Percentiles rank a stretch among this genome's conserved stretches.
These are phyloP conservation scores for Orgyia antiqua DNA, from an alignment of 2,888 invertebrate genomes.

Conservation along the genomic window DNA sequence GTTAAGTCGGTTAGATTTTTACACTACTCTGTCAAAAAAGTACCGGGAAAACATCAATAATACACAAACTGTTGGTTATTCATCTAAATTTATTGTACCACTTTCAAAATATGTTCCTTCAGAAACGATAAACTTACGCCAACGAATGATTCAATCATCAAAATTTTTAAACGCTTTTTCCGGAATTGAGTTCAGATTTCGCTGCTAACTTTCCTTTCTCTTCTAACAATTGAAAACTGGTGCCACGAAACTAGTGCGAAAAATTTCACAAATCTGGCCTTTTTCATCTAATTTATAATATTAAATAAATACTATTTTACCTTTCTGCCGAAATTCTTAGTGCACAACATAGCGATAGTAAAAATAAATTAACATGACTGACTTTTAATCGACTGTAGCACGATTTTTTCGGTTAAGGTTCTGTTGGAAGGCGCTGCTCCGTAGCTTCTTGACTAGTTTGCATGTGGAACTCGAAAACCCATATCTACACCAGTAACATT, in stretches of 20 bases:
- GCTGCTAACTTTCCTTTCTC: slow-evolving; percentile 5
- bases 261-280: neutral
- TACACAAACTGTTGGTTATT: no score
- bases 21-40: no score
- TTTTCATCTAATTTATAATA: neutral
- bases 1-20: no score
- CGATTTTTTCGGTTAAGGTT: neutral
- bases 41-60: no score
- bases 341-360: neutral
- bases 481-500: slow-evolving; percentile 18
- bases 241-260: neutral
- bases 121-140: neutral
- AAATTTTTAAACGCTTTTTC: slow-evolving; percentile 8
- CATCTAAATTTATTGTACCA: no score
- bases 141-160: slow-evolving; percentile 4
- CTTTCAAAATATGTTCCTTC: no score
- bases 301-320: neutral
- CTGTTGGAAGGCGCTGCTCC: neutral
- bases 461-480: slow-evolving; percentile 9
- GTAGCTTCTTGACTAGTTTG: neutral
- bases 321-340: neutral
- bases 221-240: slow-evolving; percentile 2
- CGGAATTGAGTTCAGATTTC: slow-evolving; percentile 6
- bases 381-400: neutral
- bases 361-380: neutral